Conservation (phyloP, 2,888 invertebrate species). For the Lydus trimaculatus region DNA sequence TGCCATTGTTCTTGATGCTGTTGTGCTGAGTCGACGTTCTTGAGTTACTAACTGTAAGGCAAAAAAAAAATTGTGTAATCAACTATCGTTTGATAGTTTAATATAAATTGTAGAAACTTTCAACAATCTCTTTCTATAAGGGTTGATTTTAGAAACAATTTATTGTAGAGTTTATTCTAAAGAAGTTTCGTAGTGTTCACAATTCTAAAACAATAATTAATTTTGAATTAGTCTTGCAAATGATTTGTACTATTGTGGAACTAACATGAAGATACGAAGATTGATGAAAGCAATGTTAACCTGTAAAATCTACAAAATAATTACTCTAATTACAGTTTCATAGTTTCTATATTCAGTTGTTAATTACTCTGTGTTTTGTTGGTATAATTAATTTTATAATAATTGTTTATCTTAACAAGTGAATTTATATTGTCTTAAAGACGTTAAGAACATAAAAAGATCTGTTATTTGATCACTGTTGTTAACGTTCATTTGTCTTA, state of each 20-base stretch:
- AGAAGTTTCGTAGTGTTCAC: no score
- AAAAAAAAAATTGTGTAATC: slow-evolving; percentile 10
- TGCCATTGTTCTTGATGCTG: slow-evolving; percentile 88
- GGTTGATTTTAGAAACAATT: background rate
- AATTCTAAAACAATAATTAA: background rate
- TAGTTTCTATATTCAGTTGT: slow-evolving; percentile 16
- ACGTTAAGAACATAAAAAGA: no score
- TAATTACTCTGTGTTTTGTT: background rate
- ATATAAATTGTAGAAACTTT: no score
- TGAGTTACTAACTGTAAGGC: slow-evolving; percentile 65
- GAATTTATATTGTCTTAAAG: background rate
- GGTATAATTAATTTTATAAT: background rate
- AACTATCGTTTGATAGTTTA: background rate
- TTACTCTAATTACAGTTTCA: background rate
- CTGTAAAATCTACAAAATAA: background rate
- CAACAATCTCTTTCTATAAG: background rate
- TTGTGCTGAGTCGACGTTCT: slow-evolving; percentile 77
- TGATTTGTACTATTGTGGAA: background rate
- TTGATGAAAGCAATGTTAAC: background rate
- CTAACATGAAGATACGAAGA: background rate
- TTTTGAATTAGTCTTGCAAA: background rate
- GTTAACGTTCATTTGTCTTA: background rate
- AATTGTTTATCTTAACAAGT: background rate
- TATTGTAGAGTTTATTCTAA: no score
- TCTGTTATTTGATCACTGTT: background rate